phyloP scores from a whole-genome alignment of 92 coral and sea anemone genomes.

The Blastomussa wellsi region DNA sequence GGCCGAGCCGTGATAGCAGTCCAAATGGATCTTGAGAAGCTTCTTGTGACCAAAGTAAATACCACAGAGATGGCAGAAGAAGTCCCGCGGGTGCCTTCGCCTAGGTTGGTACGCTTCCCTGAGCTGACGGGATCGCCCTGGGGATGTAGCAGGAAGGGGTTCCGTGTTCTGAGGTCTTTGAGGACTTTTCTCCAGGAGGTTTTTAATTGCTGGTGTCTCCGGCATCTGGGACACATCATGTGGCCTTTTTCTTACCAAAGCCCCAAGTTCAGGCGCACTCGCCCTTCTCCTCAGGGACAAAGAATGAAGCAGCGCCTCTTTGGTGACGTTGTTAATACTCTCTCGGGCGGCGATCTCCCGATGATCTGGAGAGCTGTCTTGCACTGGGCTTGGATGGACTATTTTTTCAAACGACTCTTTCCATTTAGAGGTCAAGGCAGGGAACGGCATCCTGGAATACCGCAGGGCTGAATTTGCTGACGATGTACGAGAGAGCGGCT shows the following conservation, averaged over 20 bases:
- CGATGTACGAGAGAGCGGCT: conserved; percentile 29
- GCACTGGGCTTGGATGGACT: conserved; percentile 24
- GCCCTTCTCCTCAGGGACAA: conserved; percentile 79
- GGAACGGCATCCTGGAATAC: conserved; percentile 4
- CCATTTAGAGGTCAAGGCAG: conserved; percentile 18
- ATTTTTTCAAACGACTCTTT: not conserved
- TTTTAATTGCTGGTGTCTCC: conserved; percentile 7
- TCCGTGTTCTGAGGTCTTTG: conserved; percentile 8
- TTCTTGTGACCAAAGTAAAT: conserved; percentile 85
- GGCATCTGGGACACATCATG: conserved; percentile 21
- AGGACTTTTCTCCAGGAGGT: not conserved
- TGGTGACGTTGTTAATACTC: conserved; percentile 79
- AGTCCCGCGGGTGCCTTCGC: conserved; percentile 61
- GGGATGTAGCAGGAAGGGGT: not conserved
- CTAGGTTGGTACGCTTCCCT: conserved; percentile 61
- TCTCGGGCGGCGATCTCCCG: conserved; percentile 43
- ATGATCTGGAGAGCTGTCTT: conserved; percentile 10
- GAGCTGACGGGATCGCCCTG: conserved; percentile 41
- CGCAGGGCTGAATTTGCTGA: conserved; percentile 42
- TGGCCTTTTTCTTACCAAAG: conserved; percentile 13
- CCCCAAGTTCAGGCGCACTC: conserved; percentile 81
- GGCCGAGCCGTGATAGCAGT: conserved; percentile 80
- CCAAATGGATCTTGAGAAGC: conserved; percentile 83
- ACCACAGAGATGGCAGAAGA: conserved; percentile 80
- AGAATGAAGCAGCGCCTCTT: conserved; percentile 85